These are phyloP conservation scores for Sus cebifrons DNA, from an alignment of 2,797 vertebrate species.

Conservation along the genomic window DNA sequence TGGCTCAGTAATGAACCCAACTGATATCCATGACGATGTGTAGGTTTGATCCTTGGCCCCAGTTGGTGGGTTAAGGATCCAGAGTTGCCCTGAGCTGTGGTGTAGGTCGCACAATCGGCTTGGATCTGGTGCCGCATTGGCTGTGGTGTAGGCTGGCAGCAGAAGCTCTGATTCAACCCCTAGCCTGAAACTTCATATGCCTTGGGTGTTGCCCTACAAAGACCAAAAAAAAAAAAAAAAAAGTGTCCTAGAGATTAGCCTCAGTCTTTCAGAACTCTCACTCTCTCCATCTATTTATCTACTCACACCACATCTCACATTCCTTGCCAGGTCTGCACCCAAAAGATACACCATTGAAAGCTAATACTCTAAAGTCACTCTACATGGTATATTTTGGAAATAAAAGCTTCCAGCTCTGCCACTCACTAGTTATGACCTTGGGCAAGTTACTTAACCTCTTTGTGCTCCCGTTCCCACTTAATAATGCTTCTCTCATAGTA, in stretches of 20 bases:
- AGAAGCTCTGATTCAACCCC: no score
- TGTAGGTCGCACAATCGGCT: no score
- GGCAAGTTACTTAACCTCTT: conserved; percentile 35
- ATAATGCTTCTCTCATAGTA: neutral
- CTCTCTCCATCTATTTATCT: neutral
- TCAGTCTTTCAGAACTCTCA: neutral
- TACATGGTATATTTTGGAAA: neutral
- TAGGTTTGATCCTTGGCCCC: no score
- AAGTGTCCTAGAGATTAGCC: neutral
- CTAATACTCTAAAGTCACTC: neutral
- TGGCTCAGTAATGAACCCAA: no score
- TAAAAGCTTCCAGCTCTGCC: conserved; percentile 18
- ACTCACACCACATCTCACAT: neutral
- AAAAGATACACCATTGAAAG: conserved; percentile 30
- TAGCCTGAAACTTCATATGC: no score
- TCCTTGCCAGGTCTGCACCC: neutral
- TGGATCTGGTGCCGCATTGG: no score
- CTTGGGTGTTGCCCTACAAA: no score
- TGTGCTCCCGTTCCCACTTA: neutral
- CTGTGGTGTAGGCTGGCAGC: no score
- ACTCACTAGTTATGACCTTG: neutral
- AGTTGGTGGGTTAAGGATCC: no score
- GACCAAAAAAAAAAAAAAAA: neutral
- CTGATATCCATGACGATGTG: no score
- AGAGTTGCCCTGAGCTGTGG: no score